These are phyloP conservation scores for Bungarus multicinctus DNA, from an alignment of 2,113 vertebrate genomes.

Conservation along the genomic window DNA sequence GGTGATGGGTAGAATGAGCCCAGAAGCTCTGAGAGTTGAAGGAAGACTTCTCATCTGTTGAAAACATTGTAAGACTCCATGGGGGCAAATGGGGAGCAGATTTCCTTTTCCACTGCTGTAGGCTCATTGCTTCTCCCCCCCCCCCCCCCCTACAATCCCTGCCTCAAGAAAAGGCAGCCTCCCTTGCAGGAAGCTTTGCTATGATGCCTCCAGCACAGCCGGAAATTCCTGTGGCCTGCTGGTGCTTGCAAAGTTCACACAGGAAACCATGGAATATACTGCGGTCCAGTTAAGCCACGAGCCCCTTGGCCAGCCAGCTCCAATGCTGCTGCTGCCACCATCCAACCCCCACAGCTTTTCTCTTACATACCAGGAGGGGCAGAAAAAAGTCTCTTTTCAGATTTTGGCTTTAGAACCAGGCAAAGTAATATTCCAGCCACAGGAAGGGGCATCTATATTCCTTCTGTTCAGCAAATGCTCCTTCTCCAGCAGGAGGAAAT, in stretches of 20 bases:
- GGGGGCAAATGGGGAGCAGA: neutral
- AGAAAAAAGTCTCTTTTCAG: neutral
- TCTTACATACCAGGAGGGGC: neutral
- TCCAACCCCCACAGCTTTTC: neutral
- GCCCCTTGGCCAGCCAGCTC: neutral
- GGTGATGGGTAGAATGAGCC: neutral
- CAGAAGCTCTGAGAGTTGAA: neutral
- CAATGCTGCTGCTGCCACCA: neutral
- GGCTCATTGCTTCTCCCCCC: neutral
- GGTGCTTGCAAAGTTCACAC: neutral
- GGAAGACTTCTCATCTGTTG: neutral
- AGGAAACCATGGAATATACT: neutral
- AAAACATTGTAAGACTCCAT: neutral
- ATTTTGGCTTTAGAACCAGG: too few relatives aligned
- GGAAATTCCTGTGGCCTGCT: neutral
- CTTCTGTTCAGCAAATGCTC: neutral
- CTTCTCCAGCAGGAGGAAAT: neutral
- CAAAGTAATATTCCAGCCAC: neutral
- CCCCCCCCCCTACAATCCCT: rapidly evolving
- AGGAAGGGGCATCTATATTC: neutral
- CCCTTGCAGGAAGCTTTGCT: neutral
- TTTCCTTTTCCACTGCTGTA: neutral
- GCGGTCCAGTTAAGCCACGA: neutral
- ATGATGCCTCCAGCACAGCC: neutral
- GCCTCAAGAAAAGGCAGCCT: neutral